phyloP scores from a whole-genome alignment of 1,140 invertebrate genomes.

The Pygmarrhopalites habei region DNA sequence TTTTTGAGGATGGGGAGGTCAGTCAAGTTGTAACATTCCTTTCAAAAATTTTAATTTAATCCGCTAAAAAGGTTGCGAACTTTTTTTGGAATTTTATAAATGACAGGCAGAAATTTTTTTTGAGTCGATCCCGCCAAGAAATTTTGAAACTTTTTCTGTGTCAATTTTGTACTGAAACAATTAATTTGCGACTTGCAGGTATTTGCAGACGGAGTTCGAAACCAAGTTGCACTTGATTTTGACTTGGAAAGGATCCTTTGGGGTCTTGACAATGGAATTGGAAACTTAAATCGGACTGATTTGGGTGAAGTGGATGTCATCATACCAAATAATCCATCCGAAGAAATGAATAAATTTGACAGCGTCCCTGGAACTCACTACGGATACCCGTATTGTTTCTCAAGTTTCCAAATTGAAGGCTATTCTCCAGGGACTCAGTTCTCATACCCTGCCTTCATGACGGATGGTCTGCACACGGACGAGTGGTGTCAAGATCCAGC shows the following conservation, averaged over 20 bases:
- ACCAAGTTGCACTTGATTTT: slow-evolving; percentile 32
- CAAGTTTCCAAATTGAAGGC: slow-evolving; percentile 8
- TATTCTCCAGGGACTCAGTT: slow-evolving; percentile 21
- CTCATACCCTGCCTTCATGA: slow-evolving; percentile 30
- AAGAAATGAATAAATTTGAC: slow-evolving; percentile 32
- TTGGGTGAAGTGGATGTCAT: slow-evolving; percentile 32
- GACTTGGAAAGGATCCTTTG: slow-evolving; percentile 23
- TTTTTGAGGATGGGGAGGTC: no score
- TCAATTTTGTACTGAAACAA: no score
- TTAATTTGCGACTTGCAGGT: no score
- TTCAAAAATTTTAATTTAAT: no score
- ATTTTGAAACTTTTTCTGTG: no score
- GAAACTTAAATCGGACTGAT: slow-evolving; percentile 26
- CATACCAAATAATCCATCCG: slow-evolving; percentile 33
- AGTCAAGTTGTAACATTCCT: no score
- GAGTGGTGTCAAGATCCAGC: slow-evolving; percentile 25
- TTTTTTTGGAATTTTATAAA: no score
- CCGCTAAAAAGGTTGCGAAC: no score
- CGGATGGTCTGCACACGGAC: slow-evolving; percentile 30
- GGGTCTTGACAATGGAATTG: slow-evolving; percentile 33
- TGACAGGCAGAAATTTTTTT: no score
- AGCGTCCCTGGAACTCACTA: slow-evolving; percentile 20
- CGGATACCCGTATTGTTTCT: slow-evolving; percentile 36
- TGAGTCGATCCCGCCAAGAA: no score
- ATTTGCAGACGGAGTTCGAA: slow-evolving; percentile 32